Conservation (phyloP, 1,140 invertebrate genomes). For the Cecropterus lyciades region DNA sequence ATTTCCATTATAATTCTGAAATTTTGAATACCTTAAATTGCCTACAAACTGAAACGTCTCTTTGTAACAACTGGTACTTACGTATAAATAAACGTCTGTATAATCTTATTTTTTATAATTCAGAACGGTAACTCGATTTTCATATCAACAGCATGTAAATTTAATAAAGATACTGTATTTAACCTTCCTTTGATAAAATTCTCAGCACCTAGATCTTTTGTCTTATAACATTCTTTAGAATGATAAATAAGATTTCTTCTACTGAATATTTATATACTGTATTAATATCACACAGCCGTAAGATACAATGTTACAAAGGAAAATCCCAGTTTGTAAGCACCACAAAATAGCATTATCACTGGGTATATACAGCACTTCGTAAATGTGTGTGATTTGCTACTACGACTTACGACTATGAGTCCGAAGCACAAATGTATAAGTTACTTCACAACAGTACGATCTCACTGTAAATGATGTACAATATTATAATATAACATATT, state of each 20-base stretch:
- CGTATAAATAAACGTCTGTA: background rate
- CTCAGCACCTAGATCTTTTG: background rate
- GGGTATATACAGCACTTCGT: conserved; percentile 17
- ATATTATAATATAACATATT: no score
- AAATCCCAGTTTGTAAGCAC: conserved; percentile 12
- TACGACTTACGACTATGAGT: conserved; percentile 2
- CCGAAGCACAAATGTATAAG: background rate
- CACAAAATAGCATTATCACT: conserved; percentile 9
- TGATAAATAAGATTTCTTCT: background rate
- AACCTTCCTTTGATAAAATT: background rate
- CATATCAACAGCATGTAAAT: no score
- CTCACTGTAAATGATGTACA: background rate
- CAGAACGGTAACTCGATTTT: background rate
- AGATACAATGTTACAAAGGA: background rate
- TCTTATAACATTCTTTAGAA: background rate
- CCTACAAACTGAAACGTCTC: conserved; percentile 23
- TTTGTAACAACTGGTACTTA: background rate
- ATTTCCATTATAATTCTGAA: conserved; percentile 37
- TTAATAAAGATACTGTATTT: background rate
- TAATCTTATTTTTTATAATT: background rate
- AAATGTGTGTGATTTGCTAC: conserved; percentile 11
- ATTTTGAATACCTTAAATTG: conserved; percentile 32
- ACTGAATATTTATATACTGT: no score
- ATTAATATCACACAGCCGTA: background rate
- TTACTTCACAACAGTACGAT: conserved; percentile 3